Conservation (phyloP, 2,888 invertebrate genomes). For the Microctonus aethiopoides region DNA sequence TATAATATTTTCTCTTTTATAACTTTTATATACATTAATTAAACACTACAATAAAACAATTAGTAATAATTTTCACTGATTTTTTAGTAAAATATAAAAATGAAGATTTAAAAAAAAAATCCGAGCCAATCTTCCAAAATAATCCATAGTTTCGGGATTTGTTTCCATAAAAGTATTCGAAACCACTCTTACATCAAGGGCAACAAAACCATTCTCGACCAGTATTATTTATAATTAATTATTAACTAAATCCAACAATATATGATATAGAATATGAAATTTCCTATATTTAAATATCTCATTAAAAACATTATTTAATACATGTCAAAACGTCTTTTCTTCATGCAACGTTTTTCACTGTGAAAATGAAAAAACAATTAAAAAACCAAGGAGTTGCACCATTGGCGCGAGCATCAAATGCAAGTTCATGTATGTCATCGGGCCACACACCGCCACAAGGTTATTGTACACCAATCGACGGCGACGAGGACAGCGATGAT, state of each 20-base stretch:
- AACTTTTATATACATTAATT: too few species aligned
- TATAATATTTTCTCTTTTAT: too few species aligned
- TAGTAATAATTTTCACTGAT: too few species aligned
- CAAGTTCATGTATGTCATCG: conserved; percentile 74
- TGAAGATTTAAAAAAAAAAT: too few species aligned
- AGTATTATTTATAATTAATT: background rate
- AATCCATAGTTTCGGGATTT: too few species aligned
- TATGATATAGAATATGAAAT: background rate
- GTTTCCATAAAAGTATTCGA: too few species aligned
- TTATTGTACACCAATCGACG: conserved; percentile 83
- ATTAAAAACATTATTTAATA: background rate
- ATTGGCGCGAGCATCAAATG: conserved; percentile 71
- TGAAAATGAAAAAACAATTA: background rate
- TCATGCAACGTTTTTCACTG: conserved; percentile 21
- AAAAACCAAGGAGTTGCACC: conserved; percentile 65
- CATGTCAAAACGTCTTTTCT: conserved; percentile 6
- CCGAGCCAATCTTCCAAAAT: too few species aligned
- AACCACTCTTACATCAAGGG: too few species aligned
- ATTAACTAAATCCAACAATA: background rate
- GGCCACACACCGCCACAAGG: conserved; percentile 76
- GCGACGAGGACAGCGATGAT: conserved; percentile 65
- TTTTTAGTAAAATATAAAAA: too few species aligned
- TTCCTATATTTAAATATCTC: background rate
- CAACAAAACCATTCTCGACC: too few species aligned
- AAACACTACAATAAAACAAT: too few species aligned